Conservation (phyloP, 2,888 invertebrate species). For the Sminthurides aquaticus region DNA sequence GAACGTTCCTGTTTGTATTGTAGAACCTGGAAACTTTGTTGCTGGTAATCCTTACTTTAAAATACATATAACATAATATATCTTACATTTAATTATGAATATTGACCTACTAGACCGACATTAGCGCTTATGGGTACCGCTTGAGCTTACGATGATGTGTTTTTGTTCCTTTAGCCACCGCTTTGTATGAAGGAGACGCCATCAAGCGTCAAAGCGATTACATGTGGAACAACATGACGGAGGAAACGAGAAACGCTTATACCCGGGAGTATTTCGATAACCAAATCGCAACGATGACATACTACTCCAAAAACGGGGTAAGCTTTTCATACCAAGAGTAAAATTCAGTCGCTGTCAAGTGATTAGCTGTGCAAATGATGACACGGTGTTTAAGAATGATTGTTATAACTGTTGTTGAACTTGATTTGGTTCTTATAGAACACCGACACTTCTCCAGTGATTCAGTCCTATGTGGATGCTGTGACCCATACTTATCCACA, state of each 20-base stretch:
- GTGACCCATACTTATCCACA: constrained; percentile 74
- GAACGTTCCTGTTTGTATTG: constrained; percentile 73
- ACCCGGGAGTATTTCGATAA: constrained; percentile 76
- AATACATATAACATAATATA: too few relatives aligned
- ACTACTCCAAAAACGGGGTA: constrained; percentile 65
- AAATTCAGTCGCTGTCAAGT: too few relatives aligned
- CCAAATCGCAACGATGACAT: constrained; percentile 68
- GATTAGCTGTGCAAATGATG: too few relatives aligned
- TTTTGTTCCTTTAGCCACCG: constrained; percentile 34
- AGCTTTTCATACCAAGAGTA: constrained; percentile 41
- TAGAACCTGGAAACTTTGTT: constrained; percentile 77
- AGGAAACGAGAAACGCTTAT: constrained; percentile 67
- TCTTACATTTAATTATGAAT: too few relatives aligned
- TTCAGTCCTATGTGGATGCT: constrained; percentile 67
- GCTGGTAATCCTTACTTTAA: too few relatives aligned
- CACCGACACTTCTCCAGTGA: constrained; percentile 66
- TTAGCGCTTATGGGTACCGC: too few relatives aligned
- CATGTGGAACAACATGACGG: constrained; percentile 72
- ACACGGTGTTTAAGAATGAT: too few relatives aligned
- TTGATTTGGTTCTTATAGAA: constrained; percentile 52
- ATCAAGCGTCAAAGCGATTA: constrained; percentile 50
- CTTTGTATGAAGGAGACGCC: constrained; percentile 39
- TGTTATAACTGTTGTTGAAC: not conserved
- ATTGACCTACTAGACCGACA: too few relatives aligned
- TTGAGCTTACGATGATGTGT: too few relatives aligned